A percentile compares a stretch with the other conserved stretches of the same genome.
Evolutionary conservation across 64 coral and sea anemone genomes (phyloP).

Genomic region (Trachythela sp.): DNA sequence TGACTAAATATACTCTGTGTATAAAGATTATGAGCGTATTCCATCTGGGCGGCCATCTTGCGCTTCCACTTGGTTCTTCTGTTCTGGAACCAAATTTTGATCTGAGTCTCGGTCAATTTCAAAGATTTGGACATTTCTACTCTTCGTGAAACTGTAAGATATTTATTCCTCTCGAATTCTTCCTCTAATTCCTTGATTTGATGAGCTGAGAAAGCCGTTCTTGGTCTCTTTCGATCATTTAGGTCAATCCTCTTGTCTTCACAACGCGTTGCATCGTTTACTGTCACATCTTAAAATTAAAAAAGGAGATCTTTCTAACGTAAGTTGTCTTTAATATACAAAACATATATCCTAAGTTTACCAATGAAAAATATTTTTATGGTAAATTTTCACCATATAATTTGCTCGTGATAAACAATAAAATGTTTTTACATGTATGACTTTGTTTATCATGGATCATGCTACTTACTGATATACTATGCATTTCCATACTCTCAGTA

Average conservation of each 20-base stretch:
- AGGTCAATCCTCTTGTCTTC: background rate
- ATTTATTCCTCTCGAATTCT: conserved; percentile 75
- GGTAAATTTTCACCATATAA: background rate
- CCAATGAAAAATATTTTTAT: background rate
- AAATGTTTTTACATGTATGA: too few relatives aligned
- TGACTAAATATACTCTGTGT: conserved; percentile 14
- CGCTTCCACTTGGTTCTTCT: conserved; percentile 95
- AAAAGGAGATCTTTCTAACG: background rate
- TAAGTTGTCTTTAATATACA: background rate
- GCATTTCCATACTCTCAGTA: too few relatives aligned
- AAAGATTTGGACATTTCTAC: conserved; percentile 94
- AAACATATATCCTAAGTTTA: background rate
- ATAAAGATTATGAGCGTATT: conserved; percentile 34
- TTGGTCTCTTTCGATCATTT: conserved; percentile 56
- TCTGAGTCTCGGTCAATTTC: conserved; percentile 91
- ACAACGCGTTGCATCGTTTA: background rate
- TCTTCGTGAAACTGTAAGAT: conserved; percentile 69
- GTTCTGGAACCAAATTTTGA: conserved; percentile 99
- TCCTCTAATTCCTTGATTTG: conserved; percentile 83
- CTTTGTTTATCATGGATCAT: too few relatives aligned
- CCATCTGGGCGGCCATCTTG: conserved; percentile 86
- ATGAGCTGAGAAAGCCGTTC: conserved; percentile 77
- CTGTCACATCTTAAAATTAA: background rate
- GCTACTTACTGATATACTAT: too few relatives aligned
- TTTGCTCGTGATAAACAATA: too few relatives aligned